phyloP scores from a whole-genome alignment of 2,113 vertebrate genomes.

The Coturnix japonica region DNA sequence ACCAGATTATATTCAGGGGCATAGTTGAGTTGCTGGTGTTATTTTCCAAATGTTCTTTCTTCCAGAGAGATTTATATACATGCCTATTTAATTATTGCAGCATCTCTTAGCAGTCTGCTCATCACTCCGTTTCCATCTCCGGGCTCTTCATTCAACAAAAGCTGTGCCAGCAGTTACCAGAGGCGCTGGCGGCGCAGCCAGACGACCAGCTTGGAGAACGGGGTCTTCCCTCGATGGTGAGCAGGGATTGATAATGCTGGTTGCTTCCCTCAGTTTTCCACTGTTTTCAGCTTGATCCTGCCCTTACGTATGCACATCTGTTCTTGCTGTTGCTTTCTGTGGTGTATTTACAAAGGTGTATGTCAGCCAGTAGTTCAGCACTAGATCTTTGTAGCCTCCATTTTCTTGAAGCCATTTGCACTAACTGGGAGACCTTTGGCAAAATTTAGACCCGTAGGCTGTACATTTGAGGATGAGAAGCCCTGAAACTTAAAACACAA shows the following conservation, averaged over 20 bases:
- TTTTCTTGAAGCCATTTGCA: neutral
- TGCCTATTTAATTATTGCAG: conserved; percentile 71
- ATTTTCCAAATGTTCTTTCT: neutral
- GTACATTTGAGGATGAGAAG: neutral
- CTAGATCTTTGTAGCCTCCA: neutral
- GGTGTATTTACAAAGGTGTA: neutral
- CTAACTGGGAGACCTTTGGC: neutral
- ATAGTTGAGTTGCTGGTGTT: neutral
- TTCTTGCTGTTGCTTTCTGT: neutral
- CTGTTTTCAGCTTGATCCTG: neutral
- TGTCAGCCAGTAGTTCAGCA: neutral
- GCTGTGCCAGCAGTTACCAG: conserved; percentile 98
- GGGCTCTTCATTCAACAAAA: conserved; percentile 94
- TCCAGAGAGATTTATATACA: neutral
- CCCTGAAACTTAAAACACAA: neutral
- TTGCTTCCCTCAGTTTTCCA: neutral
- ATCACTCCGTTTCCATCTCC: conserved; percentile 97
- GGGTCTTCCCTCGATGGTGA: conserved; percentile 97
- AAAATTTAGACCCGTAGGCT: neutral
- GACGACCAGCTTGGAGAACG: conserved; percentile 98
- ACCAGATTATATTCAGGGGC: neutral
- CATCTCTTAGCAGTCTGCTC: conserved; percentile 95
- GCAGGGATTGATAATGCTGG: conserved; percentile 15
- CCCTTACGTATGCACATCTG: neutral
- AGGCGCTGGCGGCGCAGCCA: conserved; percentile 97